Base-by-base conservation (phyloP, 2,797 vertebrate species). In the Oreortyx pictus region DNA sequence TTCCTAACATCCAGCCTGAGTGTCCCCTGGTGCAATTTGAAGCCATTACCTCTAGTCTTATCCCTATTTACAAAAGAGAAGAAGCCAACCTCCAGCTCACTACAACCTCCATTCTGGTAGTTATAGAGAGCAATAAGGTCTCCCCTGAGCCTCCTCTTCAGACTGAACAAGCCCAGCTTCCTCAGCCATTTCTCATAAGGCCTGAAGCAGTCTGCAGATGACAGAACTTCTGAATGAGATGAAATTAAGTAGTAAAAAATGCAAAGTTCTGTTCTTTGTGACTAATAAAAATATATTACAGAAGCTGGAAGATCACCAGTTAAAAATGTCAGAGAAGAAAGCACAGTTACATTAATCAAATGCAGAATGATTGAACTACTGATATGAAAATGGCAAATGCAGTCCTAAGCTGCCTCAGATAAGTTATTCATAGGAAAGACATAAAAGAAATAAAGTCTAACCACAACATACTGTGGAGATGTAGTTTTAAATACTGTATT, bases 281-380 rank as follows among this genome's bases (percentile, higher is more conserved):
- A 54, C 13, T 54, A 73, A 85, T 41, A 68, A 59, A 74, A 88
- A 82, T 27, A 14, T 41, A 61, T 73, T 87, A 6, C 29, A 61
- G 46, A 87, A 91, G 9, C 46, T 89, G 33, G 22, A 84, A 87
- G 6, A 8, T 87, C 60, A 72, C 78, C 46, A 82, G 14, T 89
- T 87, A 76, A 79, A 89, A 87, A 87, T 49, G 31, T 49, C 60
- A 82, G 50, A 65, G 46, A 90, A 90, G 24, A 79, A 89, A 91
- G 18, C 33, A 65, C 22, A 68, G 33, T 15, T 62, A 35, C 9
- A 46, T 87, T 91, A 89, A 82, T 89, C 43, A 92, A 72, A 71
- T 44, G 31, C 27, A 39, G 56, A 82, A 77, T 60, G 49, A 86
- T 24, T n/a, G 18, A 92, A 65, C 8, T 1, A 2, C 31, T 68